These are phyloP conservation scores for Oceanites oceanicus DNA, from an alignment of 2,113 vertebrate species.

Conservation along the genomic window DNA sequence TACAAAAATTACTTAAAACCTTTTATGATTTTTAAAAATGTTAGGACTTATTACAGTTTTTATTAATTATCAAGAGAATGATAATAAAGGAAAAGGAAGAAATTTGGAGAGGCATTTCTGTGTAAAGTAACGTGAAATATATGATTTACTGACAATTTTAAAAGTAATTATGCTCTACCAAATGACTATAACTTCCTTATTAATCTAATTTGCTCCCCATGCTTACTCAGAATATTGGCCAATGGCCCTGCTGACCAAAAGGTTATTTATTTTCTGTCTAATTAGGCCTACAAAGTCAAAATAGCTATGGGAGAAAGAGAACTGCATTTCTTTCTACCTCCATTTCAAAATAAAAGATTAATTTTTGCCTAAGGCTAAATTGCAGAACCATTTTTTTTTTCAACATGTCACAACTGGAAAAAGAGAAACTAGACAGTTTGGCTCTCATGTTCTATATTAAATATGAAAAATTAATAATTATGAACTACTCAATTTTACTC, in stretches of 20 bases:
- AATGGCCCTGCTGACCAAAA: background rate
- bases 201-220: background rate
- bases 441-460: background rate
- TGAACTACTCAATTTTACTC: background rate
- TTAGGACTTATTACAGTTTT: background rate
- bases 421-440: background rate
- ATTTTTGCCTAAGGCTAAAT: background rate
- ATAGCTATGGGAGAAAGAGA: background rate
- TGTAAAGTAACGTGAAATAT: background rate
- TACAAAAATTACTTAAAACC: background rate
- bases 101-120: background rate
- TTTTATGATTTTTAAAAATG: background rate
- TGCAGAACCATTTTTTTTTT: background rate
- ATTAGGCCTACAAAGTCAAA: background rate
- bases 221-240: background rate
- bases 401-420: background rate
- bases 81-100: background rate
- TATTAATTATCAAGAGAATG: background rate
- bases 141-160: background rate
- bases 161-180: background rate
- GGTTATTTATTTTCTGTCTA: background rate
- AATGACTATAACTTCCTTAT: background rate
- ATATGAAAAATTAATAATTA: background rate
- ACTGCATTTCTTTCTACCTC: background rate
- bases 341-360: background rate